These are phyloP conservation scores for Gracilinanus agilis DNA, from an alignment of 2,113 vertebrate genomes.

Conservation along the genomic window DNA sequence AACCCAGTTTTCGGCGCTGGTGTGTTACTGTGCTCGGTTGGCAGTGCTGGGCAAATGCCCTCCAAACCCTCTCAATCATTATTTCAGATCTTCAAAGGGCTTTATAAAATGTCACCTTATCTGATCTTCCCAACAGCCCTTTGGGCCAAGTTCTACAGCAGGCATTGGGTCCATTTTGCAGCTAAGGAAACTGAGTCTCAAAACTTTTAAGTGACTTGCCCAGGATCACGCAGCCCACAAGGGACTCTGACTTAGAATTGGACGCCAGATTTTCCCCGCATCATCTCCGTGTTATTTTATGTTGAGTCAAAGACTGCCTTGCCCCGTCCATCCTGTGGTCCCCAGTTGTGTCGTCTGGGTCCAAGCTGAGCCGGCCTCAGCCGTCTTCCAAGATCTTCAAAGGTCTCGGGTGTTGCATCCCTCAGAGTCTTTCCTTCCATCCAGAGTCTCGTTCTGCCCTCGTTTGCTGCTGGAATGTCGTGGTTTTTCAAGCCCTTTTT, in stretches of 20 bases:
- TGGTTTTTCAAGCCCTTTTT: neutral
- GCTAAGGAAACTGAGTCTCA: neutral
- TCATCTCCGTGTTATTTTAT: neutral
- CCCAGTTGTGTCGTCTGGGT: neutral
- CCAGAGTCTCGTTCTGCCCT: neutral
- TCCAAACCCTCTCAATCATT: no score
- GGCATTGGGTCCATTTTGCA: neutral
- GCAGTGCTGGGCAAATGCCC: no score
- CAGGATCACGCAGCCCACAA: neutral
- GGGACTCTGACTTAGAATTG: neutral
- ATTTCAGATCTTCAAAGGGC: neutral
- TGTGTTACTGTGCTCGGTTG: no score
- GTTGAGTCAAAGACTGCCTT: neutral
- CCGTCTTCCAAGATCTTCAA: neutral
- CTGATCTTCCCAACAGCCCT: neutral
- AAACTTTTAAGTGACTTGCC: neutral
- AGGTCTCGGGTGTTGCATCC: no score
- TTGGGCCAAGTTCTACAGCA: neutral
- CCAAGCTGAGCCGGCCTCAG: neutral
- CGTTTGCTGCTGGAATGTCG: neutral
- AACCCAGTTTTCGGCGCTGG: no score
- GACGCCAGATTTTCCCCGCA: neutral
- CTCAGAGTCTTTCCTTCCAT: neutral
- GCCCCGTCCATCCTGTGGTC: neutral
- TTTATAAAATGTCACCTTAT: neutral